Conservation (phyloP, 2,888 invertebrate genomes). For the Argyra leucocephala region DNA sequence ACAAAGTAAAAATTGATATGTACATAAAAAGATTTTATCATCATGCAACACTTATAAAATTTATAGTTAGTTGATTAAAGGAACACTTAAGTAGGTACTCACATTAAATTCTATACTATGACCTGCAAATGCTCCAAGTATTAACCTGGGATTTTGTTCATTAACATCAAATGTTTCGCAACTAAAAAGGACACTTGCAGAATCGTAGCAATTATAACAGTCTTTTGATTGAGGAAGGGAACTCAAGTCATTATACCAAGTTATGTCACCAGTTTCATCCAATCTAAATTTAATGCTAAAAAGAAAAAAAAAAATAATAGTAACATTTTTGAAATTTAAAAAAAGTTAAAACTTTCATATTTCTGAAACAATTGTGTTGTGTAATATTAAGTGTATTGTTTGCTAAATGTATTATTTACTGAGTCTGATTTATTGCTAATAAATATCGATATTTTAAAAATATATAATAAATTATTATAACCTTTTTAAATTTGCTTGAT, state of each 20-base stretch:
- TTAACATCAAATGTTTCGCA: conserved; percentile 59
- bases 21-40: no score
- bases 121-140: conserved; percentile 55
- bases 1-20: no score
- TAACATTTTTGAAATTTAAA: conserved; percentile 11
- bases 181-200: conserved; percentile 51
- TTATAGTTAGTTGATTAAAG: no score
- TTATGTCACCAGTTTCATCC: conserved; percentile 55
- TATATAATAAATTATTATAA: no score
- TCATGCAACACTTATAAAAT: no score
- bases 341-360: background rate
- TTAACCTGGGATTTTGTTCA: conserved; percentile 39
- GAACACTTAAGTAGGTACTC: no score
- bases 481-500: no score
- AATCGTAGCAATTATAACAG: conserved; percentile 35
- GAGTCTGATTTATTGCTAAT: no score
- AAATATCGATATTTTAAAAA: no score
- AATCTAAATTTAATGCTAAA: conserved; percentile 44
- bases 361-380: background rate
- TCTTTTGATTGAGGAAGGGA: conserved; percentile 41
- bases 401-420: background rate
- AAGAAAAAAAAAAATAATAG: conserved; percentile 19
- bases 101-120: conserved; percentile 56
- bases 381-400: background rate
- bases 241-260: conserved; percentile 49